phyloP scores from a whole-genome alignment of 2,113 vertebrate species.

The Malurus alboscapulatus region DNA sequence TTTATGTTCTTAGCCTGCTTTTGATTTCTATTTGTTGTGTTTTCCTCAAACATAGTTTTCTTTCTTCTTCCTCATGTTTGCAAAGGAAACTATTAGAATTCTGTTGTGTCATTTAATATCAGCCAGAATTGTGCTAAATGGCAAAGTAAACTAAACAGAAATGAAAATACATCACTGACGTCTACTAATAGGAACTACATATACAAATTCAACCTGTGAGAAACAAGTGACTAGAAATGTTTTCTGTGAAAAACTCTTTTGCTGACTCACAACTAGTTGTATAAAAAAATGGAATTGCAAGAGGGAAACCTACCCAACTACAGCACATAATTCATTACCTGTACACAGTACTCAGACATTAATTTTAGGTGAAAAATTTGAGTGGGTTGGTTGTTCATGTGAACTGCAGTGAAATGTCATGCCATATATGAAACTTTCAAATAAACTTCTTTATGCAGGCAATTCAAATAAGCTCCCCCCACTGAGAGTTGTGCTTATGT shows the following conservation, averaged over 20 bases:
- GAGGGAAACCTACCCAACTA: background rate
- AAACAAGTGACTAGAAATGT: background rate
- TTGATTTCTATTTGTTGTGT: background rate
- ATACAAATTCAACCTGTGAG: background rate
- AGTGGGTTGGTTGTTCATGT: background rate
- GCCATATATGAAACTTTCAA: background rate
- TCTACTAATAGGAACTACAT: background rate
- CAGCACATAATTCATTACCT: background rate
- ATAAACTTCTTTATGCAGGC: background rate
- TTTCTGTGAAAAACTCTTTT: background rate
- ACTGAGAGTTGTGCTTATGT: background rate
- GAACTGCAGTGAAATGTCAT: background rate
- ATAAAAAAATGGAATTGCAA: background rate
- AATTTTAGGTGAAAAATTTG: background rate
- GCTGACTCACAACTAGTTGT: background rate
- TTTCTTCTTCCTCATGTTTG: background rate
- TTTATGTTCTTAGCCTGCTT: background rate
- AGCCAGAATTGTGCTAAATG: background rate
- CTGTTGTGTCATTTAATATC: fast-evolving
- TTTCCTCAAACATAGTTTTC: background rate
- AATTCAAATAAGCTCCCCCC: background rate
- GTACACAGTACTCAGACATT: background rate
- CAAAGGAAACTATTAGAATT: background rate
- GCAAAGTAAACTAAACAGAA: background rate
- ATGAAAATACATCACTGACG: background rate